Evolutionary conservation across 2,113 vertebrate genomes (phyloP), one percentile per base, ranked within the genome.

Genomic region (Ancistrus triradiatus): DNA sequence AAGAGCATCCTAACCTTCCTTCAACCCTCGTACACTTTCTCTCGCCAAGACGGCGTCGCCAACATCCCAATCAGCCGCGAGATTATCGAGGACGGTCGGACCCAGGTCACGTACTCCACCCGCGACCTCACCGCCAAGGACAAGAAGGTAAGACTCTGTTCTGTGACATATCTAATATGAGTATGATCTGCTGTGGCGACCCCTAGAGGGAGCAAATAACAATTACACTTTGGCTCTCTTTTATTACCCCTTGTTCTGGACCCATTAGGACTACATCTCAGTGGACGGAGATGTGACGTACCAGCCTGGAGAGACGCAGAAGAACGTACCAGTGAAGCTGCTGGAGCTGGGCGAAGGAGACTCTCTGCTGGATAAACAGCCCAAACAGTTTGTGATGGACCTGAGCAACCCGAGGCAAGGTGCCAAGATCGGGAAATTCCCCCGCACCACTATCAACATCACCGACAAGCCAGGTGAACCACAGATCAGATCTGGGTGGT

Each of bases 381-480:
- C 86, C 65, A 95, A 91, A 72, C 93, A 95, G 70, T 99, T 99
- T 11, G 68, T 88, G 5, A 28, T 99, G 68, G 94, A 97, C 51
- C 91, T 99, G 53, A 90, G 87, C 68, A 94, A 93, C 55, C 94
- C 95, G 62, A 91, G 90, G 55, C 81, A 93, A 0, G 93, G 95
- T 0, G 91, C 92, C 51, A 95, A 93, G 68, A 79, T 98, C 2
- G 96, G 95, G 44, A 87, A 88, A 49, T 92, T 91, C 74, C 88
- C 91, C 0, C 86, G 88, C 19, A 88, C 94, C 68, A 95, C 91
- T 0, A 70, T 99, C 76, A 90, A 91, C 73, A 92, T 98, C 1
- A 56, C 88, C 0, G 93, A 98, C 63, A 82, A 55, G 21, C 63
- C 55, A 57, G 74, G 74, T 76, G 18, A 61, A 25, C 3, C 17